Evolutionary conservation across 2,797 vertebrate genomes (phyloP).

Genomic region (Geotrypetes seraphini): DNA sequence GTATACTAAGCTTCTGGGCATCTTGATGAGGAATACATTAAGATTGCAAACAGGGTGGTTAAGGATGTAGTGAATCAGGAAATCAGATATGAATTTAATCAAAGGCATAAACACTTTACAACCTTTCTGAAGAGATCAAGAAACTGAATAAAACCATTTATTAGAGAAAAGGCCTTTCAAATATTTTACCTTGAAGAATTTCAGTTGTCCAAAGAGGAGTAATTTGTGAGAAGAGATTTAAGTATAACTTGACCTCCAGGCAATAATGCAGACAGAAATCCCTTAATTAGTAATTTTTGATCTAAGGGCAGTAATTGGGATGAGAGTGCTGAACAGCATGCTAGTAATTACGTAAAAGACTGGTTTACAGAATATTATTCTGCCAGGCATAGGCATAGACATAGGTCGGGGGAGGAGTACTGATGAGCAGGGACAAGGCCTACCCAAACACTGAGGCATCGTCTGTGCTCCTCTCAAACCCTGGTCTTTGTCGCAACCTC

Average conservation of each 20-base stretch:
- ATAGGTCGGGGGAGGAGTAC: too few species aligned
- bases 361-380: slow-evolving; percentile 13
- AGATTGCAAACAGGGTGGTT: too few species aligned
- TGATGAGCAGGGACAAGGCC: too few species aligned
- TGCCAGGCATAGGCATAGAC: too few species aligned
- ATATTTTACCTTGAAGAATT: background rate
- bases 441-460: too few species aligned
- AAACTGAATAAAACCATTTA: background rate
- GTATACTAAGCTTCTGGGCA: too few species aligned
- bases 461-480: too few species aligned
- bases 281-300: too few species aligned
- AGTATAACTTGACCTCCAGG: too few species aligned
- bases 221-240: background rate
- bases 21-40: too few species aligned
- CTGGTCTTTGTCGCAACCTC: too few species aligned
- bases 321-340: slow-evolving; percentile 12
- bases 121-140: background rate
- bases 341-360: slow-evolving; percentile 7
- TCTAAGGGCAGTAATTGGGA: slow-evolving; percentile 10
- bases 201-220: background rate
- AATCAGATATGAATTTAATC: background rate
- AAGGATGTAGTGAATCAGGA: too few species aligned
- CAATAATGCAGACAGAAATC: background rate
- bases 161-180: background rate
- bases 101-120: background rate